Evolutionary conservation across 2,888 invertebrate genomes (phyloP).

Genomic region (Gibbula magus): DNA sequence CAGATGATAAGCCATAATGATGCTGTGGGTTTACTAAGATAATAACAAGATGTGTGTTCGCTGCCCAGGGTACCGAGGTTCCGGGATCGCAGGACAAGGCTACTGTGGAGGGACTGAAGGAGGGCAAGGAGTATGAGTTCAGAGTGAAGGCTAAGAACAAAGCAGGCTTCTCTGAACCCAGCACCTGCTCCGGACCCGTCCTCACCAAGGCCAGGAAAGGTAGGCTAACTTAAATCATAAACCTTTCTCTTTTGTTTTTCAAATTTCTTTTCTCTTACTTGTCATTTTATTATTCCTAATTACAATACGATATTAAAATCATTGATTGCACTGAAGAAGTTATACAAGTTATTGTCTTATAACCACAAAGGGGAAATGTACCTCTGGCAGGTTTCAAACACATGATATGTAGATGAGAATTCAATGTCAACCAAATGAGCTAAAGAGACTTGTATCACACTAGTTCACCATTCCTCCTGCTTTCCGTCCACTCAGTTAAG

Average conservation of each 20-base stretch:
- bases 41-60: background rate
- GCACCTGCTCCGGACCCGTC: slow-evolving; percentile 69
- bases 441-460: too few species aligned
- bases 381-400: too few species aligned
- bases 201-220: slow-evolving; percentile 74
- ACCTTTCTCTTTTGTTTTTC: too few species aligned
- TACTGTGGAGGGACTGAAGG: slow-evolving; percentile 85
- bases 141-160: slow-evolving; percentile 76
- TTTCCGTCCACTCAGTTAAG: slow-evolving; percentile 82
- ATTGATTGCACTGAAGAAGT: too few species aligned
- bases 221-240: slow-evolving; percentile 36
- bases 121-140: slow-evolving; percentile 78
- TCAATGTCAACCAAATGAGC: too few species aligned
- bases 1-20: background rate
- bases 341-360: too few species aligned
- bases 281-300: too few species aligned
- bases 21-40: background rate
- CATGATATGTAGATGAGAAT: too few species aligned
- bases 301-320: too few species aligned
- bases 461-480: too few species aligned
- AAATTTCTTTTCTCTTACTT: too few species aligned
- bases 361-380: too few species aligned
- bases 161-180: slow-evolving; percentile 74
- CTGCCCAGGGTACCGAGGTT: slow-evolving; percentile 79
- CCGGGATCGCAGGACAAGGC: slow-evolving; percentile 89